phyloP scores from a whole-genome alignment of 2,113 vertebrate genomes.

The Cricetomys ansorgei region DNA sequence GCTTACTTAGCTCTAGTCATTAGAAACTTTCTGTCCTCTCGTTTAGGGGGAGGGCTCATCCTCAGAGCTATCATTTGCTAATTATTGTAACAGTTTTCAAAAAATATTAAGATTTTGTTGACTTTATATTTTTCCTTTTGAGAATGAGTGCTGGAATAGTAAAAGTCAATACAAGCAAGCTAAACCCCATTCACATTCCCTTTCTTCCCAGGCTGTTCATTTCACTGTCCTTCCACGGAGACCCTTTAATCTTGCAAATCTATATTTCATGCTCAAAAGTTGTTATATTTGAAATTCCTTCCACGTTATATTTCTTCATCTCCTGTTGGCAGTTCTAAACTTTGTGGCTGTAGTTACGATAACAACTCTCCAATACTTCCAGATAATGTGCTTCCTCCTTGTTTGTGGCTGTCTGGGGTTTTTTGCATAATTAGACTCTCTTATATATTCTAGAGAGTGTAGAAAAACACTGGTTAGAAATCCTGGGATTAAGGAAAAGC shows the following conservation, averaged over 20 bases:
- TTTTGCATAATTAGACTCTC: conserved; percentile 55
- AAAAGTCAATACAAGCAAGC: background rate
- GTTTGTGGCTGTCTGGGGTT: conserved; percentile 16
- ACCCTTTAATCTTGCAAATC: conserved; percentile 26
- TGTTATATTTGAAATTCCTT: background rate
- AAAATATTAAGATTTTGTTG: conserved; percentile 78
- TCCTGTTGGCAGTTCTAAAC: background rate
- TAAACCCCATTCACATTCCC: background rate
- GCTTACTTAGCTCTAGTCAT: conserved; percentile 48
- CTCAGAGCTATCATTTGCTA: conserved; percentile 83
- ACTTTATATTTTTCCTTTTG: conserved; percentile 70
- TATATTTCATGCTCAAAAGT: conserved; percentile 35
- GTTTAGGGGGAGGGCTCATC: background rate
- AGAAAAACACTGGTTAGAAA: conserved; percentile 48
- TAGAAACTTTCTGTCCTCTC: conserved; percentile 36
- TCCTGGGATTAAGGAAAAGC: conserved; percentile 38
- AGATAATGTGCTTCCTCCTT: conserved; percentile 1
- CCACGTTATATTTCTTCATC: background rate
- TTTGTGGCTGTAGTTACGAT: background rate
- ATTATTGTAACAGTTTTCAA: conserved; percentile 85
- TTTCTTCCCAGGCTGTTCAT: background rate
- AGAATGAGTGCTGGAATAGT: conserved; percentile 43
- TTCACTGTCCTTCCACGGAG: background rate
- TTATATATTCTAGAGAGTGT: conserved; percentile 48
- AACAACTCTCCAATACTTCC: background rate